Evolutionary conservation across 2,113 vertebrate genomes (phyloP), one percentile per base, ranked within the genome.

Genomic region (Megaceryle maxima): DNA sequence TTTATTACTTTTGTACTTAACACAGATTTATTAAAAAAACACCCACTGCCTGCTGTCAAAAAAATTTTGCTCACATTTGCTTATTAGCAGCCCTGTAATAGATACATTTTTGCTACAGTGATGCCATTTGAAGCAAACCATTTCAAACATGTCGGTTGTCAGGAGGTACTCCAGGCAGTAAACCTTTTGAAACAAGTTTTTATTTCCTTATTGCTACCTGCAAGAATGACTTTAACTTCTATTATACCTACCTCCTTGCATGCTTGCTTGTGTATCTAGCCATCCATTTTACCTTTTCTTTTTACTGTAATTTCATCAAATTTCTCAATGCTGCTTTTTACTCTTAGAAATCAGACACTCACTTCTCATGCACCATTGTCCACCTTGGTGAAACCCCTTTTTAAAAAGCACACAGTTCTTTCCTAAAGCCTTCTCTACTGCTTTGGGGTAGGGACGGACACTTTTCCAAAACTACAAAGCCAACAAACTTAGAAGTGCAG

Each of bases 11-110:
- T 85, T 25, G 74, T 59, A 37, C 63, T 94, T 94, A 89, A 83
- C 55, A 70, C 22, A 64, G 57, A 96, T 82, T 93, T 94, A 92
- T 91, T 77, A 93, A 87, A 94, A 95, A 46, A 93, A 81, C 43
- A 81, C 64, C 81, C 84, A 55, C 63, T 63, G 64, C 53, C 77
- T 73, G 41, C 55, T 96, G 86, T 91, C 92, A 83, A 85, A 57
- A 50, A 91, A 89, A 73, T 46, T 77, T 29, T 89, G 67, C 83
- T 95, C 70, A 31, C 50, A 73, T 76, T 91, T 83, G 77, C 77
- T 96, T 93, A 87, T 89, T 89, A 91, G 80, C 73, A 89, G 57
- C 28, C 41, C 51, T 46, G 6, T 63, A 91, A 95, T 35, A 92
- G 94, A 85, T 55, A 67, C 6, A 19, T 51, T 55, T 94, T 82